These are phyloP conservation scores for Drosophila pegasa DNA, from an alignment of 2,888 invertebrate species.

Conservation along the genomic window DNA sequence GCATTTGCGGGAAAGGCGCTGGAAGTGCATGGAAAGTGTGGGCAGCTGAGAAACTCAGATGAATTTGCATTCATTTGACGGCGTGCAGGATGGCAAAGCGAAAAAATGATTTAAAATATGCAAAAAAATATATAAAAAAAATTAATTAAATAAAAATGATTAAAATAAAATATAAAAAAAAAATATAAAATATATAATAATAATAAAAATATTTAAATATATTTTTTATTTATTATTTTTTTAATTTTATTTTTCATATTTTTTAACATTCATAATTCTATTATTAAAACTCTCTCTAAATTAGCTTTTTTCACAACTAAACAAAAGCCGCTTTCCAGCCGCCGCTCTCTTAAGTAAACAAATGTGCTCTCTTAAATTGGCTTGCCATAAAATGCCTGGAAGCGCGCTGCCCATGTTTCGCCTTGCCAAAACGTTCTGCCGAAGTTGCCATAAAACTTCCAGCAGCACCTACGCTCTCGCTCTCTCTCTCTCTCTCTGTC, in stretches of 20 bases:
- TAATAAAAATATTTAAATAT: neutral
- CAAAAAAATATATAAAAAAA: neutral
- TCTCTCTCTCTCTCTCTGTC: constrained; percentile 1
- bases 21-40: constrained; percentile 24
- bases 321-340: constrained; percentile 39
- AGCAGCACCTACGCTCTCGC: constrained; percentile 24
- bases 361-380: constrained; percentile 41
- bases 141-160: neutral
- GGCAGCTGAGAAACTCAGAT: constrained; percentile 1
- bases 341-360: constrained; percentile 57
- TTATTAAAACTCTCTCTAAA: neutral
- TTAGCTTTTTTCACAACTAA: neutral
- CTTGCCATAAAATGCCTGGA: constrained; percentile 52
- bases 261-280: neutral
- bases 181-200: neutral
- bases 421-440: constrained; percentile 44
- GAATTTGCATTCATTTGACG: constrained; percentile 27
- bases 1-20: constrained; percentile 29
- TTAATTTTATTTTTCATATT: neutral
- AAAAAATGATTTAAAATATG: neutral
- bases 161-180: too few relatives aligned
- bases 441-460: constrained; percentile 57
- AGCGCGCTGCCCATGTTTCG: constrained; percentile 43
- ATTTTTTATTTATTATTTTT: neutral
- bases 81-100: constrained; percentile 7